Base-by-base conservation (phyloP, 2,888 invertebrate species). In the Globia sparganii region DNA sequence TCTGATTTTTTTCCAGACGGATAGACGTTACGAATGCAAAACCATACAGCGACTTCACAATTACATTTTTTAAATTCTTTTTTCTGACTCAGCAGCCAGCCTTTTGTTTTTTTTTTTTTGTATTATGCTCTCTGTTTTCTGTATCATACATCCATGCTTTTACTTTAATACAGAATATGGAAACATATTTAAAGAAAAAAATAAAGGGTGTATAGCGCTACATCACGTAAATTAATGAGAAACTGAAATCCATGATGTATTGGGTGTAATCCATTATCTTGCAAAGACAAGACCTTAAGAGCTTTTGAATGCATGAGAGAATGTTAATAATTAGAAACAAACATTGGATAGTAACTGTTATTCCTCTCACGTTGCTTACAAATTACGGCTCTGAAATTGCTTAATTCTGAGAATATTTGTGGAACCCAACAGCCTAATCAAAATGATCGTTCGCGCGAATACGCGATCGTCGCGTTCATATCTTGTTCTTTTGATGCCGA, bases 291-390 rank as follows among this genome's bases (percentile, higher is more conserved):
- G 21, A 8, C 9, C 4, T 4, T 25, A 9, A 1, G 21, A 5
- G 18, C 58, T 15, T 18, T 28, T 34, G 13, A 31, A 46, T 43
- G 4, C 56, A 4, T 37, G 18, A 37, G 46, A 34, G 21, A 62
- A 43, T 43, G 6, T n/a, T 21, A 18, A 25, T 46, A 64, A 74
- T 75, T 34, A 21, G 53, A 40, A n/a, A 31, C 40, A n/a, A 73
- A 73, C 62, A 61, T 6, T 2, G 11, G 9, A 56, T 64, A 18
- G 31, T 21, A 73, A 56, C 34, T 62, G 4, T 43, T 15, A 74
- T 61, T 64, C 28, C 62, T 56, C 43, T 34, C 6, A 46, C 34
- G 25, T 37, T 34, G 25, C 15, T 13, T 18, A 28, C 15, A 72
- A 61, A 53, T 40, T 18, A 74, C 1, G 15, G 34, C 34, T 25